These are phyloP conservation scores for Dryoscopus gambensis DNA, from an alignment of 2,113 vertebrate genomes.

Conservation along the genomic window DNA sequence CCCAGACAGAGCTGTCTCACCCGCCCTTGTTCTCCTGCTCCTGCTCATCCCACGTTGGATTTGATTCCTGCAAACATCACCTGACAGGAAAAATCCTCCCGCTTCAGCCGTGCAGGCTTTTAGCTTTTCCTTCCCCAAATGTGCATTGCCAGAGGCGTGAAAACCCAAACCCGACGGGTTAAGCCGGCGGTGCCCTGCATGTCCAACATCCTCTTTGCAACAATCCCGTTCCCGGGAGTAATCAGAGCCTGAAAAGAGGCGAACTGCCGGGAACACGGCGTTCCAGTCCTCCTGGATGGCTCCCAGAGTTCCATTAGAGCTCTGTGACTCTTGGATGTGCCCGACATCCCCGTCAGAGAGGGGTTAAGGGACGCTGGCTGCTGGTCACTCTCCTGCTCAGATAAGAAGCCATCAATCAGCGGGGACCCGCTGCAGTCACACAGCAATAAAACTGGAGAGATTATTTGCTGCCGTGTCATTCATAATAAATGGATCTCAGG, in stretches of 20 bases:
- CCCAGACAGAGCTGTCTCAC: not conserved
- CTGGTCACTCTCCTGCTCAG: not conserved
- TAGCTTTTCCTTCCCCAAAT: not conserved
- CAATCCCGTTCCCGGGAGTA: not conserved
- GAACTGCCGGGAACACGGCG: not conserved
- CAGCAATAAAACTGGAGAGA: not conserved
- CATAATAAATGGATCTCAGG: conserved; percentile 26
- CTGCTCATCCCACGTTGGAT: not conserved
- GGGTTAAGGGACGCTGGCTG: not conserved
- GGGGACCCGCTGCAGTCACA: not conserved
- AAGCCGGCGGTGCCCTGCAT: rapidly evolving
- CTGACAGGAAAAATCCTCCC: not conserved
- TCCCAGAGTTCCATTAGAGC: not conserved
- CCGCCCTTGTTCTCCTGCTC: not conserved
- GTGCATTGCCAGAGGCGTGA: not conserved
- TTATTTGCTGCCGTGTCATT: conserved; percentile 35
- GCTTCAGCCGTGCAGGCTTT: rapidly evolving
- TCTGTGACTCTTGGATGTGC: not conserved
- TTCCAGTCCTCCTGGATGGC: not conserved
- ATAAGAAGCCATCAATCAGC: not conserved
- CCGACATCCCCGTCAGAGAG: not conserved
- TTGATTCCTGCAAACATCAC: not conserved
- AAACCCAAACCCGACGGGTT: rapidly evolving
- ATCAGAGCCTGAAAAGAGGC: not conserved
- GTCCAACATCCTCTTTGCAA: not conserved